Base-by-base conservation (phyloP, 1,140 invertebrate species). In the Polypedilum pembai region DNA sequence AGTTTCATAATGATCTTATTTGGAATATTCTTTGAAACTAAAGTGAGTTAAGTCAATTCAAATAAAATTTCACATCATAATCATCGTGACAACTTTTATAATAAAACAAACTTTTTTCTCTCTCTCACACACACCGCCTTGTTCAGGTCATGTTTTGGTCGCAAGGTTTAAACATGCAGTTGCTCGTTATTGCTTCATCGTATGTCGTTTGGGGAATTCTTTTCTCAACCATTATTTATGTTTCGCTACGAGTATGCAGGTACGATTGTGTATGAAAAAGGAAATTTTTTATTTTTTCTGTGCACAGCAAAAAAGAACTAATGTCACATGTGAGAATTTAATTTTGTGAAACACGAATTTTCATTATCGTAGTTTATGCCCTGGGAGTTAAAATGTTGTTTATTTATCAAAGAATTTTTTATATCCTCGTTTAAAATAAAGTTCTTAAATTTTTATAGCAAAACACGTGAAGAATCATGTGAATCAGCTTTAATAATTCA, bases 401-500 rank as follows among this genome's bases (percentile, higher is more conserved):
- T 33, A 33, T 33, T 33, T 33, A 33, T 33, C 24, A 33, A 33
- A n/a, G n/a, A n/a, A n/a, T n/a, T 5, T 56, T 56, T 17, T 15
- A 3, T 8, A 1, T 56, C n/a, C 3, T 56, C 8, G 1, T 15
- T 56, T 56, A 3, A 12, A 56, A 17, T 17, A n/a, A n/a, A n/a
- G n/a, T 56, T 17, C 45, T 15, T 56, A 3, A 17, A 56, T 17
- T 56, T 56, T 15, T 75, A 80, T 65, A 81, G 80, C 75, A 80
- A 80, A 75, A 77, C 80, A 41, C 79, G 81, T 74, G 79, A 80
- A 73, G 79, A 79, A 33, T 81, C 81, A 21, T 81, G 81, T 69
- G 78, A 81, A 76, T 81, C 81, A 40, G 80, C 81, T 7, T 79
- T 82, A 78, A 80, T 82, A 56, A 79, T 82, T 4, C 81, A 82